Conservation (phyloP, 2,888 invertebrate genomes). For the Drosophila nr. perissopoda region DNA sequence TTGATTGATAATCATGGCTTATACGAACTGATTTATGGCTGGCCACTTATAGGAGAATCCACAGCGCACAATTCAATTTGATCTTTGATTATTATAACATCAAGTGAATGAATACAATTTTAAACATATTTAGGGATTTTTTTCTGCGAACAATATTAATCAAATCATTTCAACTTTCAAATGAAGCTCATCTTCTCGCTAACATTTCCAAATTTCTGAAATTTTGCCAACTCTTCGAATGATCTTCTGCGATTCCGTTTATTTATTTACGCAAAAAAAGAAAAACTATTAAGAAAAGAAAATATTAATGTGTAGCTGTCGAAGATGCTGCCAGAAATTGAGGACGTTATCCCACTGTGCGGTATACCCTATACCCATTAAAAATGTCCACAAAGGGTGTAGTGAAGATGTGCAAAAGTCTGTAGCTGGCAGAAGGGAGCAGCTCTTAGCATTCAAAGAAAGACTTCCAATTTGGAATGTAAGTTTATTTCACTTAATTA, state of each 20-base stretch:
- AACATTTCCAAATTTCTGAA: background rate
- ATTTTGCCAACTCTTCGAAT: slow-evolving; percentile 14
- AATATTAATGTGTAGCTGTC: slow-evolving; percentile 14
- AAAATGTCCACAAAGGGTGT: background rate
- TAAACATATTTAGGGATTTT: background rate
- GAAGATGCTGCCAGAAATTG: slow-evolving; percentile 2
- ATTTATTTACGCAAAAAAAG: slow-evolving; percentile 16
- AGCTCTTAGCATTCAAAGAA: background rate
- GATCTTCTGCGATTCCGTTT: slow-evolving; percentile 5
- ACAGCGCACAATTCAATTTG: background rate
- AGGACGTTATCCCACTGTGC: slow-evolving; percentile 11
- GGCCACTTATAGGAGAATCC: background rate
- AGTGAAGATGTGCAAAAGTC: background rate
- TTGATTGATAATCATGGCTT: slow-evolving; percentile 63
- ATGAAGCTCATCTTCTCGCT: background rate
- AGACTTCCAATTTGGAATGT: background rate
- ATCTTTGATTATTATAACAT: background rate
- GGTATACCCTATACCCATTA: background rate
- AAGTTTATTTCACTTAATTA: background rate
- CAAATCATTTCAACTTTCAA: slow-evolving; percentile 5
- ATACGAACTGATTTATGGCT: slow-evolving; percentile 48
- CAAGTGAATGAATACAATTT: background rate
- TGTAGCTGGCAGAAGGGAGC: background rate
- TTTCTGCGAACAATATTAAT: background rate
- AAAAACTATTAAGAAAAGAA: slow-evolving; percentile 3